Conservation (phyloP, 1,140 invertebrate species). For the Arctopsyche grandis region DNA sequence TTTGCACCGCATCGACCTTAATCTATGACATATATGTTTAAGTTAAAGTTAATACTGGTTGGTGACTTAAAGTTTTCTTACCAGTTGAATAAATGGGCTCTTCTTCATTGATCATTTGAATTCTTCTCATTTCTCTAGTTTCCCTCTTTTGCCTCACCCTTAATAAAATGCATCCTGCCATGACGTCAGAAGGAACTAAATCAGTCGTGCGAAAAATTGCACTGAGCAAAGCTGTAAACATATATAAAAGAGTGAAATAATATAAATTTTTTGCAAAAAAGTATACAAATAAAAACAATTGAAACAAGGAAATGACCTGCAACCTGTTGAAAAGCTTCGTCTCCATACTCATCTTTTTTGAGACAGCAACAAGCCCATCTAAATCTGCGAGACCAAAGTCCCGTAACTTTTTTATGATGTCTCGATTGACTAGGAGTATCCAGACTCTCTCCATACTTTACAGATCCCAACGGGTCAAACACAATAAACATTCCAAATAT, state of each 20-base stretch:
- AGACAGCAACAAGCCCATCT: conserved; percentile 84
- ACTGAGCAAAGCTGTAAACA: conserved; percentile 72
- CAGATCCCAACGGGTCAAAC: conserved; percentile 82
- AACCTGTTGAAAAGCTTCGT: conserved; percentile 85
- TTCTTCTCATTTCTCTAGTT: conserved; percentile 73
- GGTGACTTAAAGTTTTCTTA: conserved; percentile 47
- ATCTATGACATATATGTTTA: too few species aligned
- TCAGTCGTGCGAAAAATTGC: conserved; percentile 85
- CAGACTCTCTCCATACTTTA: conserved; percentile 69
- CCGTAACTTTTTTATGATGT: conserved; percentile 71
- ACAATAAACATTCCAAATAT: conserved; percentile 80
- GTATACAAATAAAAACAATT: neutral
- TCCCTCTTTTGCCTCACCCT: conserved; percentile 78
- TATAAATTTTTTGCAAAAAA: neutral
- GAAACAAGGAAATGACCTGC: conserved; percentile 67
- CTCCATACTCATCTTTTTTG: conserved; percentile 79
- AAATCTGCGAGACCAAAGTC: conserved; percentile 77
- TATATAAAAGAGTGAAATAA: neutral
- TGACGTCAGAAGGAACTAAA: conserved; percentile 87
- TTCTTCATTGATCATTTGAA: conserved; percentile 74
- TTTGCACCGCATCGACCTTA: too few species aligned
- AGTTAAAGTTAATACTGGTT: neutral
- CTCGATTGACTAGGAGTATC: conserved; percentile 69
- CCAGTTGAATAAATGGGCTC: conserved; percentile 75
- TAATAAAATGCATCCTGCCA: conserved; percentile 85